phyloP scores from a whole-genome alignment of 2,113 vertebrate genomes.

The Poicephalus meyeri region DNA sequence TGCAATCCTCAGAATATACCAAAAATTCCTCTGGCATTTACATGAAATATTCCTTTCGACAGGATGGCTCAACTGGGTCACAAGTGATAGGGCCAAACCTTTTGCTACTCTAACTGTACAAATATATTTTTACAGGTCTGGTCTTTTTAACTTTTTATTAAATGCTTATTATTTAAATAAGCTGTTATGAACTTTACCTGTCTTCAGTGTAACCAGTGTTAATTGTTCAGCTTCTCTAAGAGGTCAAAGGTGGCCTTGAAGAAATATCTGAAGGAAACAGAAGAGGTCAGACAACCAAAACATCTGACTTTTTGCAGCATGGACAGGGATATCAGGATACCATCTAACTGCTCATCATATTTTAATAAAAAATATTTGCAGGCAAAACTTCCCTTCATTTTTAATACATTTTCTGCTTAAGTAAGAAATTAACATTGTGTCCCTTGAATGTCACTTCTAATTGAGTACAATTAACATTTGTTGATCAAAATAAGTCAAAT shows the following conservation, averaged over 20 bases:
- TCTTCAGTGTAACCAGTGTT: not conserved
- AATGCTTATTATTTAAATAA: slow-evolving; percentile 7
- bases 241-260: not conserved
- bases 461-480: not conserved
- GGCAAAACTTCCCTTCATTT: not conserved
- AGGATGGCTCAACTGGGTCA: not conserved
- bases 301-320: not conserved
- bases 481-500: slow-evolving; percentile 56
- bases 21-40: not conserved
- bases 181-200: not conserved
- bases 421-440: not conserved
- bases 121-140: not conserved
- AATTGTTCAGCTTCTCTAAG: not conserved
- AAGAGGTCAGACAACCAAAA: not conserved
- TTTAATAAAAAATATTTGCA: not conserved
- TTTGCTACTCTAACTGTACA: not conserved
- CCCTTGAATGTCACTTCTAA: slow-evolving; percentile 1
- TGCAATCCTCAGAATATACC: not conserved
- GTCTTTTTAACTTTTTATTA: not conserved
- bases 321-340: not conserved
- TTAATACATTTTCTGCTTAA: not conserved
- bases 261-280: not conserved
- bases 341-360: not conserved
- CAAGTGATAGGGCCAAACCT: not conserved
- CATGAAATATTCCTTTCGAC: not conserved